Conservation (phyloP, 2,797 vertebrate genomes). For the Thalassophryne amazonica region DNA sequence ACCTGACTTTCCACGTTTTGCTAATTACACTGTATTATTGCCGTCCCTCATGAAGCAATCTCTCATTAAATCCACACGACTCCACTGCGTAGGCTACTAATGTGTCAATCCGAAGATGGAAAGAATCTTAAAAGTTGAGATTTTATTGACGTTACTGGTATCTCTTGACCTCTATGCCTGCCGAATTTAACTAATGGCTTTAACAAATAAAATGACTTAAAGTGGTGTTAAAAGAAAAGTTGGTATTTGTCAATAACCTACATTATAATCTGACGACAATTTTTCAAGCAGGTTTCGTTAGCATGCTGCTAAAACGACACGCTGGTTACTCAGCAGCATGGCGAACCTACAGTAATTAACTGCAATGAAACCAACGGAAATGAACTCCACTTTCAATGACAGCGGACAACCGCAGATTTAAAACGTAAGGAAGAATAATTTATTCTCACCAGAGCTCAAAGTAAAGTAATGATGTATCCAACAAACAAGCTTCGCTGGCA, state of each 20-base stretch:
- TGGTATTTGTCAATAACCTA: too few species aligned
- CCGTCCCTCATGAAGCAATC: fast-evolving
- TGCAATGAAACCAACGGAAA: too few species aligned
- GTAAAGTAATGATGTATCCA: not conserved
- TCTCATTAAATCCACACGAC: too few species aligned
- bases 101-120: too few species aligned
- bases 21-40: fast-evolving
- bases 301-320: too few species aligned
- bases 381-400: too few species aligned
- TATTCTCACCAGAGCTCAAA: slow-evolving; percentile 19
- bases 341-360: too few species aligned
- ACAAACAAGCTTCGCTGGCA: not conserved
- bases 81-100: too few species aligned
- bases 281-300: not conserved
- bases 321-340: too few species aligned
- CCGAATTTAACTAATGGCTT: not conserved
- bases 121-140: not conserved
- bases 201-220: fast-evolving
- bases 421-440: not conserved
- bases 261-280: too few species aligned
- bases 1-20: not conserved
- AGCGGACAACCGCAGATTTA: not conserved
- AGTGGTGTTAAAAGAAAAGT: fast-evolving
- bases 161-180: fast-evolving
- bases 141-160: fast-evolving